Evolutionary conservation across 2,888 invertebrate genomes (phyloP), one percentile per base, ranked within the genome.

Genomic region (Agrochola macilenta): DNA sequence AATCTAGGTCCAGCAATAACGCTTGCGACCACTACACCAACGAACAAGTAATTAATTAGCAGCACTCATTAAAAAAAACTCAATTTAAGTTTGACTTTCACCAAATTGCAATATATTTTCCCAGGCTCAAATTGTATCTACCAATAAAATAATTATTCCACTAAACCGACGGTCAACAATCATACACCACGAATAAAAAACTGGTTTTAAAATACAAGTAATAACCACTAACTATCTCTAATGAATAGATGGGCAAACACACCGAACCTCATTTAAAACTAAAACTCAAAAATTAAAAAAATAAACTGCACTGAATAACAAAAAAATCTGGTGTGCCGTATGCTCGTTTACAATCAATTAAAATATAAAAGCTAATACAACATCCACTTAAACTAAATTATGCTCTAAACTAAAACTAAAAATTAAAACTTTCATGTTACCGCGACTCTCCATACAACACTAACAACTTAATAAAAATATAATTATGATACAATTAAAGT

Each of bases 381-480:
- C 63, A 76, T 80, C 74, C 61, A 79, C 70, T 74, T 35, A 74
- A 58, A 74, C 57, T 72, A 68, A 79, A 81, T 66, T 54, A 61
- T 75, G 60, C 11, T 71, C 26, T 49, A 43, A 65, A 76, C 11
- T 65, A n/a, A 71, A 79, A 69, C 61, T n/a, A 43, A 76, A 39
- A 70, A 26, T 20, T 20, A 20, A 23, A 69, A 72, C 83, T 88
- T 84, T 88, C 85, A 87, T 69, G 82, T 82, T 70, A 69, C 88
- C 88, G 88, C 75, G 20, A 39, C 30, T 35, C 17, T 52, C 60
- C 46, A 69, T 70, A 68, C 39, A 82, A 79, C 78, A 84, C 86
- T 92, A 92, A 94, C 92, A 89, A 89, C 92, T 94, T 92, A 92
- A 95, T 95, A 90, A 93, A 92, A 87, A 90, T 81, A 89, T 91